Base-by-base conservation (phyloP, 2,797 vertebrate species). In the Pelochelys cantorii region DNA sequence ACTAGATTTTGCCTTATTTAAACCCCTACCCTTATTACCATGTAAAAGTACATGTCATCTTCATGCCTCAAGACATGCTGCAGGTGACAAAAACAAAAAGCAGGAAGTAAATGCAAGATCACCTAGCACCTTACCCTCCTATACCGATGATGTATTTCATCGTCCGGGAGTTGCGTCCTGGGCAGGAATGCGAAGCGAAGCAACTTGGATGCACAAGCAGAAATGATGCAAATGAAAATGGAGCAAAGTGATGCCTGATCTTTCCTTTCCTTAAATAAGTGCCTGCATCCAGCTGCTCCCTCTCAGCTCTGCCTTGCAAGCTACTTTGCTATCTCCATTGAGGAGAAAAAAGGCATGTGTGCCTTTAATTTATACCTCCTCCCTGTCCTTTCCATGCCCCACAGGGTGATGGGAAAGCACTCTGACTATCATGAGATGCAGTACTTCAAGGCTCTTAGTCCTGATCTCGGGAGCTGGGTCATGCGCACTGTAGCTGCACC, bases 61-160 rank as follows among this genome's bases (percentile, higher is more conserved):
- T 75, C 22, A 10, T 53, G 1, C 0, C 52, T 11, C 11, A 7
- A 0, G 31, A 52, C 57, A 7, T 2, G 17, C 42, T 1, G 10
- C 25, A 0, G 0, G 1, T 25, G 56, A 22, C 5, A 75, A 57
- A 2, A 53, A 31, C 31, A n/a, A 10, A 1, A 80, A 68, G 2
- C 1, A 0, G 6, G 2, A 7, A 74, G 27, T 11, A 1, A 77
- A 78, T 60, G 25, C 14, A 29, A 0, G 1, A 1, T 7, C 0
- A 3, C 0, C 9, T 62, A 13, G 13, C 5, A 1, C 97, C 99
- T 98, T 97, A 99, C 99, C 99, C 99, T 94, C 99, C 99, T 54
- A 99, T 98, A 95, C 99, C 99, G 93, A 99, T 97, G 68, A 99
- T 98, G 94, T 98, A 98, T 59, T 99, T 99, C 99, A 99, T 99